Percentiles rank a stretch among this genome's conserved stretches.
These are phyloP conservation scores for Hirudinaria manillensis DNA, from an alignment of 2,888 invertebrate species.

Conservation along the genomic window DNA sequence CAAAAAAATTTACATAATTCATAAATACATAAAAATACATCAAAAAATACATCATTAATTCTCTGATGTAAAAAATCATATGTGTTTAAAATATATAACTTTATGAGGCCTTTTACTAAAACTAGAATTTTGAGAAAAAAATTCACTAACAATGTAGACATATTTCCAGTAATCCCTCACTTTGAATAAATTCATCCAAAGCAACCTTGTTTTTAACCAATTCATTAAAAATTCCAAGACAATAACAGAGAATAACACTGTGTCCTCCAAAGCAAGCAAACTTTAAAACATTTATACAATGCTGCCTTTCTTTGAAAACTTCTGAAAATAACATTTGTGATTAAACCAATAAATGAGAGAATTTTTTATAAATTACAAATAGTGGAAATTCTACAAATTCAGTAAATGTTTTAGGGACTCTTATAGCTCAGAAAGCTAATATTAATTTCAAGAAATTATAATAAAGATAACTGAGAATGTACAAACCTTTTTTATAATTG, in stretches of 20 bases:
- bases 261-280: slow-evolving; percentile 17
- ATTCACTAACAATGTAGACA: neutral
- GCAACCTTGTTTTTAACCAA: slow-evolving; percentile 1
- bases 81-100: no score
- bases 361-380: neutral
- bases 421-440: no score
- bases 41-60: no score
- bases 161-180: neutral
- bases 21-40: no score
- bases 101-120: no score
- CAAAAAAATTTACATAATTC: no score
- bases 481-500: slow-evolving; percentile 9
- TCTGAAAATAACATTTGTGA: neutral
- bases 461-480: neutral
- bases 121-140: no score
- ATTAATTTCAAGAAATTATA: no score
- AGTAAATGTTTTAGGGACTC: no score
- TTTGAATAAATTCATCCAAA: slow-evolving; percentile 7
- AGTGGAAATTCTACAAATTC: no score
- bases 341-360: neutral
- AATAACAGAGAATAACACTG: slow-evolving; percentile 1
- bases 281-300: slow-evolving; percentile 16
- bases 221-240: slow-evolving; percentile 9
- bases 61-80: no score
- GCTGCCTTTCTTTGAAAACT: neutral